Conservation (phyloP, 2,888 invertebrate genomes). For the Andrena camellia region DNA sequence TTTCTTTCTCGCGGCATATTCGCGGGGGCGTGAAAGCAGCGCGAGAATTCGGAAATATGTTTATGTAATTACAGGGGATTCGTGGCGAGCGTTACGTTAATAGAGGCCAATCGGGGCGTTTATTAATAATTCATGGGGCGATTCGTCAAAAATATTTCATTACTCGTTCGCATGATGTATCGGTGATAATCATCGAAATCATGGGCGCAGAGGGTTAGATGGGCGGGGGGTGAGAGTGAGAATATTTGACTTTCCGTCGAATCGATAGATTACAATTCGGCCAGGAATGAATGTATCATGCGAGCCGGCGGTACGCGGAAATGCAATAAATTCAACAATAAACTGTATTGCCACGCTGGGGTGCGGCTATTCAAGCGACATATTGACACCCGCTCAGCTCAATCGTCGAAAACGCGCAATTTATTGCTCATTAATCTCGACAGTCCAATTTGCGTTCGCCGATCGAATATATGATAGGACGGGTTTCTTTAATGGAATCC, state of each 20-base stretch:
- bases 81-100: neutral
- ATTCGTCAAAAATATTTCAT: constrained; percentile 46
- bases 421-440: constrained; percentile 66
- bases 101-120: neutral
- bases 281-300: constrained; percentile 52
- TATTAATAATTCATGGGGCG: constrained; percentile 14
- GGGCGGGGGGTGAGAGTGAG: neutral
- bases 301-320: constrained; percentile 41
- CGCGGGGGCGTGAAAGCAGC: neutral
- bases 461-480: constrained; percentile 53
- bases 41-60: neutral
- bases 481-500: constrained; percentile 58
- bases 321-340: constrained; percentile 67
- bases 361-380: constrained; percentile 56
- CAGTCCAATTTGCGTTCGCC: constrained; percentile 52
- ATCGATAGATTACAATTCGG: constrained; percentile 65
- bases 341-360: constrained; percentile 54
- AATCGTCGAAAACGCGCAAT: constrained; percentile 57
- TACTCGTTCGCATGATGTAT: constrained; percentile 17
- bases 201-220: neutral
- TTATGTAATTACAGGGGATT: neutral
- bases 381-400: constrained; percentile 61
- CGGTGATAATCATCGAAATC: constrained; percentile 48
- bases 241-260: constrained; percentile 55
- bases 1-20: constrained; percentile 24